phyloP scores from a whole-genome alignment of 2,888 invertebrate genomes.

The Xanthia icteritia region DNA sequence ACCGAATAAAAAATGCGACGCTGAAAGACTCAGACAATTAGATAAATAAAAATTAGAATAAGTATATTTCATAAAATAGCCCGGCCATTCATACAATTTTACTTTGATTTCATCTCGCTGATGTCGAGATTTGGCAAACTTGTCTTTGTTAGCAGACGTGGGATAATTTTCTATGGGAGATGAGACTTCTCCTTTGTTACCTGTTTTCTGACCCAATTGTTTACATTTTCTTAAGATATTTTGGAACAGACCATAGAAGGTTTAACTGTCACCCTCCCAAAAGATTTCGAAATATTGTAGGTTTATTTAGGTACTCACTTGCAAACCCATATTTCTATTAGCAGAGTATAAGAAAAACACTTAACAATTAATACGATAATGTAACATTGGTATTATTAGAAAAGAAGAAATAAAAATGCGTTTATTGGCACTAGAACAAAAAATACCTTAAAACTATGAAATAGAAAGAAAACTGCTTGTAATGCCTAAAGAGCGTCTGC shows the following conservation, averaged over 20 bases:
- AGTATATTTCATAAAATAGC: no score
- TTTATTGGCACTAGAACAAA: not conserved
- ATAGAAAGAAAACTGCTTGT: not conserved
- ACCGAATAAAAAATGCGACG: not conserved
- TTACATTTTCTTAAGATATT: not conserved
- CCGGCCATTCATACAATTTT: no score
- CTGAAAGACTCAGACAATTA: no score
- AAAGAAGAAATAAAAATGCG: no score
- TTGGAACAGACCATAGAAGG: not conserved
- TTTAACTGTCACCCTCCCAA: not conserved
- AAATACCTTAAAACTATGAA: not conserved
- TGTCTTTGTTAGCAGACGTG: no score
- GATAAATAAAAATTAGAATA: no score
- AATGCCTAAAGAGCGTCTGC: not conserved
- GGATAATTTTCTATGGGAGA: no score
- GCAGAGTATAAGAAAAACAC: no score
- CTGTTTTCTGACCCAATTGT: not conserved
- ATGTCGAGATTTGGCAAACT: no score
- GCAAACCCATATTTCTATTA: not conserved
- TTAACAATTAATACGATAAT: not conserved
- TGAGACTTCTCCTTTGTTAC: not conserved
- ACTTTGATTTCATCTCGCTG: no score
- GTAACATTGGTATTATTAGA: not conserved
- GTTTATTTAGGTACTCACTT: not conserved
- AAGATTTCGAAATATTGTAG: not conserved